A percentile compares a stretch with the other conserved stretches of the same genome.
phyloP scores from a whole-genome alignment of 64 coral and sea anemone species.

The Acropora yongei region DNA sequence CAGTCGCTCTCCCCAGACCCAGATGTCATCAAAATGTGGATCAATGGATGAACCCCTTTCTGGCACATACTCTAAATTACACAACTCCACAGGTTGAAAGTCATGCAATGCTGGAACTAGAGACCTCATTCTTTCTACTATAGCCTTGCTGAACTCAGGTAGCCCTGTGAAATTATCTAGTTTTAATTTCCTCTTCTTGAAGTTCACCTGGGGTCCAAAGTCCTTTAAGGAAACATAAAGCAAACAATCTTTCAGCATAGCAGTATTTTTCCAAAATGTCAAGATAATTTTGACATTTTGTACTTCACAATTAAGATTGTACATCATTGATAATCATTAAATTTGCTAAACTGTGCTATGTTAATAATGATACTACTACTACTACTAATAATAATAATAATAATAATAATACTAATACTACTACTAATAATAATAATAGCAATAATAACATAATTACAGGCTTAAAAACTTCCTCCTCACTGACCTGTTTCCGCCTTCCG shows the following conservation, averaged over 20 bases:
- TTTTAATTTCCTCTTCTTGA: conserved; percentile 97
- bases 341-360: no score
- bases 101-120: conserved; percentile 55
- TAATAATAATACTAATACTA: no score
- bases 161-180: conserved; percentile 83
- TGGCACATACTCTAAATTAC: conserved; percentile 92
- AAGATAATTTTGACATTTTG: no score
- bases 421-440: no score
- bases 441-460: no score
- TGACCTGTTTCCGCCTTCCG: conserved; percentile 92
- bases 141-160: conserved; percentile 77
- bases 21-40: conserved; percentile 92
- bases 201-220: conserved; percentile 98
- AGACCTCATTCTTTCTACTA: conserved; percentile 83
- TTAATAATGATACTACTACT: no score
- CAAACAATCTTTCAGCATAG: background rate
- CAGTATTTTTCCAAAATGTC: no score
- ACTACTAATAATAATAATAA: no score
- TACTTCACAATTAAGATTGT: no score
- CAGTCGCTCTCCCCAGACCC: conserved; percentile 93
- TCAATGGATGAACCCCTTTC: conserved; percentile 92
- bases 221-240: conserved; percentile 53
- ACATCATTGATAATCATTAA: no score
- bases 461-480: background rate
- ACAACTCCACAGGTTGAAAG: conserved; percentile 89